phyloP scores from a whole-genome alignment of 2,888 invertebrate genomes.

The Leucophenga maculata region DNA sequence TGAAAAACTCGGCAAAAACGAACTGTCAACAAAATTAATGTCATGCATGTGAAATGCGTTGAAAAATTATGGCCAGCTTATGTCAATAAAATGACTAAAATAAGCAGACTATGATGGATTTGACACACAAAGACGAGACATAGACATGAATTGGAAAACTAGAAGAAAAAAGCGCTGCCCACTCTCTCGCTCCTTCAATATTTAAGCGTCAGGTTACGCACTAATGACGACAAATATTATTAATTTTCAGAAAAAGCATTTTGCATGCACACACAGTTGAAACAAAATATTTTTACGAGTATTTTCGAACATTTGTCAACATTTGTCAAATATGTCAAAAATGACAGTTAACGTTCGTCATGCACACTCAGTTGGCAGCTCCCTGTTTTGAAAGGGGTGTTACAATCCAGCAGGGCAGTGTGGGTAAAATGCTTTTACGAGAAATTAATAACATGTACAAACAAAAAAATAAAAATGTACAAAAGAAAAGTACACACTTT shows the following conservation, averaged over 20 bases:
- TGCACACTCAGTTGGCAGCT: conserved; percentile 47
- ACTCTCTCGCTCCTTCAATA: too few relatives aligned
- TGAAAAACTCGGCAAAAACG: conserved; percentile 50
- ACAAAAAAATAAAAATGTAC: conserved; percentile 47
- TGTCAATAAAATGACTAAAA: conserved; percentile 63
- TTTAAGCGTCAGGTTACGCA: conserved; percentile 49
- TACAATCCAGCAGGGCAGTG: not conserved
- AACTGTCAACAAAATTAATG: conserved; percentile 70
- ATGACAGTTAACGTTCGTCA: conserved; percentile 58
- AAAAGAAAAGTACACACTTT: conserved; percentile 44
- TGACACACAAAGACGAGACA: conserved; percentile 63
- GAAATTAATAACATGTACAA: conserved; percentile 63
- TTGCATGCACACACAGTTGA: not conserved
- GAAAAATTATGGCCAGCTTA: conserved; percentile 69
- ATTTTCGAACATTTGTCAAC: conserved; percentile 67
- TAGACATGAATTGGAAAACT: conserved; percentile 23
- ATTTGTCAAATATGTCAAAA: conserved; percentile 65
- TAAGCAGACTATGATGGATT: conserved; percentile 68
- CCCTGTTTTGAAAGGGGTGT: conserved; percentile 7
- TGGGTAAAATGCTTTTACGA: conserved; percentile 48
- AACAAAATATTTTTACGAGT: conserved; percentile 39
- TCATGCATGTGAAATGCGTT: conserved; percentile 68
- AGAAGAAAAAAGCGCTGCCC: conserved; percentile 4
- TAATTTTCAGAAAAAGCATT: conserved; percentile 40
- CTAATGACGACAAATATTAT: conserved; percentile 67